These are phyloP conservation scores for Rattus rattus DNA, from an alignment of 2,113 vertebrate genomes.

Conservation along the genomic window DNA sequence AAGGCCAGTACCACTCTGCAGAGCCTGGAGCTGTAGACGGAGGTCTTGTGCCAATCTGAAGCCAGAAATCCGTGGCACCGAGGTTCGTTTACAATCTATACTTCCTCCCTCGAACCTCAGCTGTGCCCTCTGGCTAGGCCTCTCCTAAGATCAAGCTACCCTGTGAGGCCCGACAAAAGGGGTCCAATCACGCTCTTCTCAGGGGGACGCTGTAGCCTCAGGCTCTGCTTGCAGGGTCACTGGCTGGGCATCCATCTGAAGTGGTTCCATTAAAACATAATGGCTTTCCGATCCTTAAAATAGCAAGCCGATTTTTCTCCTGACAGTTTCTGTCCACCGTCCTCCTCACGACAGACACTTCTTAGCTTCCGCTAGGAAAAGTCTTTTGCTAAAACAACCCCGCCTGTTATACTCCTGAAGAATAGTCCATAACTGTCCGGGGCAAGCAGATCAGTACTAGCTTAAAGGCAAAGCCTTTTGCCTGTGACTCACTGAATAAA, in stretches of 20 bases:
- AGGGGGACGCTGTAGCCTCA: accelerated
- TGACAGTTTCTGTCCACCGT: slow-evolving; percentile 38
- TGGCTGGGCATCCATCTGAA: slow-evolving; percentile 1
- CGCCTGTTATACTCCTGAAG: neutral
- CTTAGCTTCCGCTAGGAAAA: slow-evolving; percentile 46
- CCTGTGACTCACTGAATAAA: neutral
- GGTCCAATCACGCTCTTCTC: neutral
- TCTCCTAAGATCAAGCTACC: neutral
- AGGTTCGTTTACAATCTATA: neutral
- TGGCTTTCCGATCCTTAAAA: slow-evolving; percentile 33
- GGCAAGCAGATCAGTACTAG: neutral
- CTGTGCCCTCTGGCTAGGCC: neutral
- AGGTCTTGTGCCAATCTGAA: neutral
- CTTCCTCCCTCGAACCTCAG: neutral
- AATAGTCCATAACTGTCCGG: neutral
- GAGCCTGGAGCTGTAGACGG: neutral
- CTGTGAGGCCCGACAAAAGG: neutral
- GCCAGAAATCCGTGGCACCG: neutral
- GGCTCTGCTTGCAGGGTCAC: neutral
- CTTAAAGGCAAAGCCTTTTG: neutral
- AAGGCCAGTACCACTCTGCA: neutral
- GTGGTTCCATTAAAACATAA: slow-evolving; percentile 32
- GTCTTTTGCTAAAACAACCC: slow-evolving; percentile 27
- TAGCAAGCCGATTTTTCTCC: slow-evolving; percentile 48
- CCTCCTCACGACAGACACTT: slow-evolving; percentile 20